Evolutionary conservation across 2,113 vertebrate genomes (phyloP), one percentile per base, ranked within the genome.

Genomic region (Rattus rattus): DNA sequence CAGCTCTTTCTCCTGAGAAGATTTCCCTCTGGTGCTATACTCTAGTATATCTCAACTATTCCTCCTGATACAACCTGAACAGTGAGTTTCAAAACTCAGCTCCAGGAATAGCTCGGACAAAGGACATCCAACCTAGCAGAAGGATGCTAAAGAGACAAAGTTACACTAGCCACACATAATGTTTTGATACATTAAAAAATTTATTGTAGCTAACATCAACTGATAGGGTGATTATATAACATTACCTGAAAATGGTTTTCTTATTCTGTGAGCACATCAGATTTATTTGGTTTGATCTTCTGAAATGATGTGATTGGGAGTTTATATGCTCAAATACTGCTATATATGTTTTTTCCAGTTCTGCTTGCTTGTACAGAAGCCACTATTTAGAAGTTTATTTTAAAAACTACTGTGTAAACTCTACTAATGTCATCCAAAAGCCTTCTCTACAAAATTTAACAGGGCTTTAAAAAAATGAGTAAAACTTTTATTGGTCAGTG

Each of bases 281-380:
- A 49, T 93, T 92, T 89, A 52, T 28, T 91, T 72, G 36, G 61
- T 39, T 90, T 90, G 8, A 54, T 92, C 85, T 96, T 86, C 79
- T 94, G 20, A 89, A 93, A 81, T 81, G 39, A 89, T 39, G 49
- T 26, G 92, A 92, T 43, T 92, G 20, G 26, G 20, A 36, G 7
- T 8, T 81, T 77, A 87, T 39, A 61, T 8, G 47, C 19, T 20
- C 63, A 83, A 70, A 85, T 47, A 8, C 7, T 56, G 47, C 39
- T 79, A 33, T 72, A 65, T 73, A 72, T 20, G 7, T 59, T 73
- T 75, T 63, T 36, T 24, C 30, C 47, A 83, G 94, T 73, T 83
- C n/a, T 30, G 7, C 39, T 90, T 94, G 19, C 24, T 92, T 96
- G 56, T 73, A 52, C 49, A 87, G 5, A 49, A 61, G 11, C 49